A percentile compares a stretch with the other conserved stretches of the same genome.
Evolutionary conservation across 2,888 invertebrate species (phyloP).

Genomic region (Habroteleia sp.): DNA sequence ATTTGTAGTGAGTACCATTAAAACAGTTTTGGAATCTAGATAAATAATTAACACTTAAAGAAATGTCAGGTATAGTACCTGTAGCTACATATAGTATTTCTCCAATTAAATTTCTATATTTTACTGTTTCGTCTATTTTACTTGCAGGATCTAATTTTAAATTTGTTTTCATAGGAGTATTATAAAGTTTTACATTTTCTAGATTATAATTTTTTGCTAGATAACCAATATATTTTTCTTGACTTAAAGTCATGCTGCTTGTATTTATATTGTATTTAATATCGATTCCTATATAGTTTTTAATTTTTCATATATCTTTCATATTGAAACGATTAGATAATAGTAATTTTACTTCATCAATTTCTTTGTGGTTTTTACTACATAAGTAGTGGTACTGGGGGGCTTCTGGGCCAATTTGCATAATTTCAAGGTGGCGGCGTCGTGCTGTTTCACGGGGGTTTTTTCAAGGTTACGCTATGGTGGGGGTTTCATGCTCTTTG

Average conservation of each 20-base stretch:
- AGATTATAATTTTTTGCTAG: slow-evolving; percentile 36
- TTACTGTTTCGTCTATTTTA: slow-evolving; percentile 14
- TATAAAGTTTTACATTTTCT: slow-evolving; percentile 31
- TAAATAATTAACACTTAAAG: slow-evolving; percentile 55
- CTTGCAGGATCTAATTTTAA: slow-evolving; percentile 15
- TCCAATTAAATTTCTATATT: slow-evolving; percentile 58
- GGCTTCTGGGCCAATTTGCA: too few species aligned
- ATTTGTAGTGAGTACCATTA: slow-evolving; percentile 46
- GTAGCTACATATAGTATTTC: slow-evolving; percentile 47
- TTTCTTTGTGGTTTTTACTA: slow-evolving; percentile 26
- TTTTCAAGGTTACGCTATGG: too few species aligned
- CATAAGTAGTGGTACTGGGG: too few species aligned
- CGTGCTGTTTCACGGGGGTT: too few species aligned
- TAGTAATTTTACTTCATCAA: slow-evolving; percentile 24
- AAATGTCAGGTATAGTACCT: slow-evolving; percentile 52
- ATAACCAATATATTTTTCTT: slow-evolving; percentile 45
- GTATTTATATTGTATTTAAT: slow-evolving; percentile 32
- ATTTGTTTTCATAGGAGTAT: slow-evolving; percentile 15
- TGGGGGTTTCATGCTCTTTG: too few species aligned
- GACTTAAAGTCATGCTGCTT: slow-evolving; percentile 37
- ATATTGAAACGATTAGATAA: slow-evolving; percentile 17
- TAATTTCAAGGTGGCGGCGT: too few species aligned
- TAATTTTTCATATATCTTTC: slow-evolving; percentile 50
- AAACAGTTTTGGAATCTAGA: slow-evolving; percentile 53
- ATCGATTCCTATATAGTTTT: slow-evolving; percentile 38